These are phyloP conservation scores for Apodemus sylvaticus DNA, from an alignment of 2,113 vertebrate genomes.

Conservation along the genomic window DNA sequence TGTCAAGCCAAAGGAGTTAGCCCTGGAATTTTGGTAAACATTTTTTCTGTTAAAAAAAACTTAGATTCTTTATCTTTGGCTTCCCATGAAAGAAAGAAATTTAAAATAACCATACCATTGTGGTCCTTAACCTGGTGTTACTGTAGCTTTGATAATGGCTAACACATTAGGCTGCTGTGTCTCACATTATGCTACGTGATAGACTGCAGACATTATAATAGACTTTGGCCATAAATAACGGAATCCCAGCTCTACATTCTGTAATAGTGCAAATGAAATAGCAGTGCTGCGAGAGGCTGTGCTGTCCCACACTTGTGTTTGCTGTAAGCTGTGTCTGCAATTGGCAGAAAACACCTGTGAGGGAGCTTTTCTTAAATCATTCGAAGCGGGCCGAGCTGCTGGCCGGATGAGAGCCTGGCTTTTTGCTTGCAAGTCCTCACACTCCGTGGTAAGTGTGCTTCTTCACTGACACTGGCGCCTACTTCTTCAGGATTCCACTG, in stretches of 20 bases:
- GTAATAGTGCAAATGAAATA: rapidly evolving
- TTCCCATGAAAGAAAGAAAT: neutral
- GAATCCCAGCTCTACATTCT: neutral
- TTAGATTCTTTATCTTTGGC: neutral
- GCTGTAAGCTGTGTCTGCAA: neutral
- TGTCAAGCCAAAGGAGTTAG: neutral
- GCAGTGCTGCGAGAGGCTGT: rapidly evolving
- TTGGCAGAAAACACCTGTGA: too few species aligned
- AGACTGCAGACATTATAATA: neutral
- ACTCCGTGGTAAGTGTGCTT: too few species aligned
- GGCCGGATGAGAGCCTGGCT: neutral
- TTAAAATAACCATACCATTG: neutral
- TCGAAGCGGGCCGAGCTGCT: too few species aligned
- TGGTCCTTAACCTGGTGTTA: neutral
- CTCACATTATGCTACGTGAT: neutral
- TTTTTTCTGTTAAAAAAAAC: neutral
- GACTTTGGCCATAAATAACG: neutral
- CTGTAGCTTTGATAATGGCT: neutral
- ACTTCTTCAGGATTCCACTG: neutral
- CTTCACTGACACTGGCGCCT: neutral
- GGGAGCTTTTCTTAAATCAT: neutral
- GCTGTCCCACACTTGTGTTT: too few species aligned
- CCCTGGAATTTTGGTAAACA: neutral
- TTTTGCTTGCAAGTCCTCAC: neutral
- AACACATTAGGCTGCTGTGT: neutral